Evolutionary conservation across 2,888 invertebrate genomes (phyloP).

Genomic region (Cataglyphis cursor): DNA sequence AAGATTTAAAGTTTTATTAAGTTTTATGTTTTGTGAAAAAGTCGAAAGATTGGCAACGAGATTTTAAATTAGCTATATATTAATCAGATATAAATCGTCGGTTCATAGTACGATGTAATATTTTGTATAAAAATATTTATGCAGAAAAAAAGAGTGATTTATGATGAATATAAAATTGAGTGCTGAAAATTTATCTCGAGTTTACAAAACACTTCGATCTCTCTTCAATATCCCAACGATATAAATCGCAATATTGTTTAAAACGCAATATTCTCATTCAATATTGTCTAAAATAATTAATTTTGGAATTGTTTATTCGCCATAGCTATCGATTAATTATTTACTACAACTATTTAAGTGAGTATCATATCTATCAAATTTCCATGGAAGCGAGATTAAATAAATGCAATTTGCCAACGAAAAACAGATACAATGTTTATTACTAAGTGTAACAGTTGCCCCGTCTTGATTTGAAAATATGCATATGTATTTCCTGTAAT

Average conservation of each 20-base stretch:
- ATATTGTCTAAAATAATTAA: constrained; percentile 20
- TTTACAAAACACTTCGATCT: neutral
- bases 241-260: constrained; percentile 4
- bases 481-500: neutral
- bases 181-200: constrained; percentile 11
- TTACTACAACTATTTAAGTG: constrained; percentile 35
- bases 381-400: neutral
- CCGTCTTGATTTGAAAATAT: neutral
- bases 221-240: constrained; percentile 13
- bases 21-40: neutral
- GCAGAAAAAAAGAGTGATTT: constrained; percentile 16
- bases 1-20: constrained; percentile 23
- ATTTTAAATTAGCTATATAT: constrained; percentile 13
- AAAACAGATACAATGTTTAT: constrained; percentile 21
- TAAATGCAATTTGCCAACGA: constrained; percentile 39
- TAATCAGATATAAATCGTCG: too few relatives aligned
- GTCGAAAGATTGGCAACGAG: constrained; percentile 2
- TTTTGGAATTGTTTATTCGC: constrained; percentile 40
- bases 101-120: neutral
- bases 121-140: constrained; percentile 25
- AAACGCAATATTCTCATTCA: neutral
- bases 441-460: constrained; percentile 14
- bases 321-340: constrained; percentile 31
- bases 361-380: constrained; percentile 25
- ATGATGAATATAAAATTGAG: neutral